Base-by-base conservation (phyloP, 1,140 invertebrate genomes). In the Meloidogyne exigua region DNA sequence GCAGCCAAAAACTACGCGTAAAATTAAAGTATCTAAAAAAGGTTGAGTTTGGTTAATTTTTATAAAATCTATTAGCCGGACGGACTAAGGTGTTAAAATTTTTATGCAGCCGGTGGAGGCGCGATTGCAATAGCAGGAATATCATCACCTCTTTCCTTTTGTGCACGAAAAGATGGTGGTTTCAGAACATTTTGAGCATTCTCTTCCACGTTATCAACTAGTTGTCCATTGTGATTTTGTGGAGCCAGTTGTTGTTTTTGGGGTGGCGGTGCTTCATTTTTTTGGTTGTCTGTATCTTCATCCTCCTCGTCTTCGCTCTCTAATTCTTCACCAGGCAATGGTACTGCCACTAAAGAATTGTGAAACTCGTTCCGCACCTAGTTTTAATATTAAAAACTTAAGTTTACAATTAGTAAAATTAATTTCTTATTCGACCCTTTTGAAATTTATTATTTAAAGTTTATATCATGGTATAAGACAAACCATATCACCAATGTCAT, bases 281-380 rank as follows among this genome's bases (percentile, higher is more conserved):
- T 21, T 49, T 44, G 62, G 11, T 78, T 67, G 70, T 71, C 79
- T 9, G 69, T 69, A 25, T 75, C 71, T 7, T 64, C 67, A n/a
- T 81, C 79, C 23, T 80, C 67, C 62, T 81, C 80, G 15, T 91
- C 92, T 87, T 95, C 95, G 42, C 96, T 96, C 44, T 91, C 92
- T 23, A 67, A 11, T 21, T 79, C 79, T 39, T 79, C 76, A 2
- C 77, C 77, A 28, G 77, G 77, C 73, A 67, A 66, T 12, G 77
- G 77, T 4, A 66, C 68, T 23, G 76, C 25, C 12, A 81, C 82
- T 21, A 21, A 23, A 21, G 23, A 36, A 44, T 82, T 82, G 78
- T 82, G 81, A 63, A 80, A 82, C 62, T 82, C 81, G 26, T 39
- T 84, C 28, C 77, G 44, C 12, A 82, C 79, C 68, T 79, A 63